Conservation (phyloP, 2,888 invertebrate genomes). For the Lamellibrachia columna region DNA sequence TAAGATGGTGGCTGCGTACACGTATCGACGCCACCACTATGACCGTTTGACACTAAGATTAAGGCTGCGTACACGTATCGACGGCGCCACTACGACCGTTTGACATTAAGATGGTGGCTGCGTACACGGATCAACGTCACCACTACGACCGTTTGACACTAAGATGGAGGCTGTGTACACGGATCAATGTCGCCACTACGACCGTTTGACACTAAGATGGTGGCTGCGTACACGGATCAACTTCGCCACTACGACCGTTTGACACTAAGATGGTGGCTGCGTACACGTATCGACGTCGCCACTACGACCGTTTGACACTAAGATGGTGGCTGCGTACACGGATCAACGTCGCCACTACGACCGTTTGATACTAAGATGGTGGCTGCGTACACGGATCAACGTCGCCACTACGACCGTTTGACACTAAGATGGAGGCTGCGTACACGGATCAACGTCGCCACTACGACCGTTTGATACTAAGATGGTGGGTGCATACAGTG, state of each 20-base stretch:
- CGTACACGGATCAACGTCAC: no score
- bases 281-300: background rate
- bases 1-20: background rate
- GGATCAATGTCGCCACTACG: background rate
- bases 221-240: no score
- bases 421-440: background rate
- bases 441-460: no score
- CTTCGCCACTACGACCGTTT: no score
- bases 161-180: background rate
- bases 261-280: background rate
- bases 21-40: no score
- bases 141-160: background rate
- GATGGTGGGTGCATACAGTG: no score
- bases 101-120: background rate
- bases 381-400: background rate
- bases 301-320: background rate
- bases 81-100: background rate
- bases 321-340: no score
- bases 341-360: no score
- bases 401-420: background rate
- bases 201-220: background rate
- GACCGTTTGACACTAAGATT: background rate
- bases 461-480: no score
- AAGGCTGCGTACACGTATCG: background rate
- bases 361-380: background rate